These are phyloP conservation scores for Dissostichus mawsoni DNA, from an alignment of 2,113 vertebrate genomes.

Conservation along the genomic window DNA sequence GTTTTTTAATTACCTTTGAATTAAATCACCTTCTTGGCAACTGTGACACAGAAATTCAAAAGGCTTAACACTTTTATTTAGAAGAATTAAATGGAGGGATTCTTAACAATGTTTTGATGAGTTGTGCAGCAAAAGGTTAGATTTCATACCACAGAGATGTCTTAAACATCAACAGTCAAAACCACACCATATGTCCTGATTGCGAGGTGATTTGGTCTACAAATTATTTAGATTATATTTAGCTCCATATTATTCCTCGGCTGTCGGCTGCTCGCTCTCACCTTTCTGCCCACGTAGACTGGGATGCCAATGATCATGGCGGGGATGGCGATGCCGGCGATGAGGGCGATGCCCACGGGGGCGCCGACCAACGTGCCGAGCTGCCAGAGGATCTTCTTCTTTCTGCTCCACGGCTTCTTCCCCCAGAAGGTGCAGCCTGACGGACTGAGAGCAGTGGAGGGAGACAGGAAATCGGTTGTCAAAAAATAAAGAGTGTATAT, in stretches of 20 bases:
- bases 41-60: background rate
- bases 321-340: conserved; percentile 97
- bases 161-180: background rate
- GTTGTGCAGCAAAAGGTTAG: background rate
- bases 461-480: background rate
- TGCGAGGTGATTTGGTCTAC: background rate
- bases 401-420: conserved; percentile 99
- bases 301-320: conserved; percentile 99
- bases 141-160: background rate
- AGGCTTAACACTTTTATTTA: background rate
- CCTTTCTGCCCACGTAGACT: conserved; percentile 98
- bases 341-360: conserved; percentile 97
- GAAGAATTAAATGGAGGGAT: background rate
- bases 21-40: background rate
- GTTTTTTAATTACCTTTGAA: background rate
- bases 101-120: too few species aligned
- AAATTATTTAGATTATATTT: too few species aligned
- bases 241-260: background rate
- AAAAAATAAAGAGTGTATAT: background rate
- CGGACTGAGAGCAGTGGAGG: conserved; percentile 82
- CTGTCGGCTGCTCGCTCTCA: conserved; percentile 59
- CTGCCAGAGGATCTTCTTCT: conserved; percentile 99
- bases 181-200: background rate
- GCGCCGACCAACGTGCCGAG: conserved; percentile 97
- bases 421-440: conserved; percentile 99